Evolutionary conservation across 1,140 invertebrate genomes (phyloP).

Genomic region (Amphibalanus amphitrite): DNA sequence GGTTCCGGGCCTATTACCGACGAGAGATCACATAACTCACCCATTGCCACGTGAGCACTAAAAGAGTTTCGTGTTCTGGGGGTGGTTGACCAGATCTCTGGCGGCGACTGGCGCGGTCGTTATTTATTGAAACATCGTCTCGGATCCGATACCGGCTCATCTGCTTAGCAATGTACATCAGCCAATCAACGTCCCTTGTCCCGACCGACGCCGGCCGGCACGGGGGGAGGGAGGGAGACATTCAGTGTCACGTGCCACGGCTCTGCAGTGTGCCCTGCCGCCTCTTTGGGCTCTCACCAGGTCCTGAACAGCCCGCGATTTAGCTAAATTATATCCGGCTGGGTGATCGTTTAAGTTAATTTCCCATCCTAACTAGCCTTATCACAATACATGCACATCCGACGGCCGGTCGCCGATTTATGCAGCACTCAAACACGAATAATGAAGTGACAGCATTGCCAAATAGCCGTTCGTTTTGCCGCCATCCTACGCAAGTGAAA

Average conservation of each 20-base stretch:
- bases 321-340: background rate
- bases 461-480: background rate
- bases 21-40: too few species aligned
- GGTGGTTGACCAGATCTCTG: background rate
- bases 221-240: too few species aligned
- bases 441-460: background rate
- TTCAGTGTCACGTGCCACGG: too few species aligned
- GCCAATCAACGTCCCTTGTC: too few species aligned
- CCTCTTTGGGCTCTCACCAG: background rate
- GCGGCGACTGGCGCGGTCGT: background rate
- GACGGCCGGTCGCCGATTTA: background rate
- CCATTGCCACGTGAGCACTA: too few species aligned
- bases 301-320: background rate
- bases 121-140: too few species aligned
- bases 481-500: background rate
- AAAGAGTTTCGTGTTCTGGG: too few species aligned
- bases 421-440: background rate
- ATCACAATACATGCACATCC: background rate
- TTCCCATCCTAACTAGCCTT: background rate
- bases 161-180: too few species aligned
- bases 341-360: background rate
- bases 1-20: background rate
- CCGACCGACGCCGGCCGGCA: too few species aligned
- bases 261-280: too few species aligned
- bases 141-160: too few species aligned